phyloP scores from a whole-genome alignment of 1,140 invertebrate species.

The Epicauta chinensis region DNA sequence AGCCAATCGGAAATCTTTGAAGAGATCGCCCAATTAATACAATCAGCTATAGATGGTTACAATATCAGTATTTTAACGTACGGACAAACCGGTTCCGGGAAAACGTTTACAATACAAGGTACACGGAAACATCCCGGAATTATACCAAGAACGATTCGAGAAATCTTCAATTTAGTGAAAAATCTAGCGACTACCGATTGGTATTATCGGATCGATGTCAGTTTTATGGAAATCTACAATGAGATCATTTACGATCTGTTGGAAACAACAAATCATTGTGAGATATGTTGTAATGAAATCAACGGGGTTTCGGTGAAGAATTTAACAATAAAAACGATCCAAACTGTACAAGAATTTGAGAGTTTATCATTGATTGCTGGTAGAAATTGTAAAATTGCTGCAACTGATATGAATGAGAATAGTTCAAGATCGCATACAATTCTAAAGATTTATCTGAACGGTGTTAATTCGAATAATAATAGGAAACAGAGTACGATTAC shows the following conservation, averaged over 20 bases:
- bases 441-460: no score
- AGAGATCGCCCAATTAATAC: conserved; percentile 60
- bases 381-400: no score
- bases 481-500: no score
- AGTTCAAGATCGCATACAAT: no score
- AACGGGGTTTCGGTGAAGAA: conserved; percentile 55
- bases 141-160: conserved; percentile 72
- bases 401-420: no score
- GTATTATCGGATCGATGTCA: conserved; percentile 72
- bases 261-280: conserved; percentile 22
- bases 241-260: conserved; percentile 48
- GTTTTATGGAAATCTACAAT: conserved; percentile 81
- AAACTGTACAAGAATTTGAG: no score
- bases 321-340: conserved; percentile 46
- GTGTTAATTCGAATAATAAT: no score
- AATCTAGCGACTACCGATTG: conserved; percentile 68
- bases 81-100: conserved; percentile 89
- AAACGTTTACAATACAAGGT: conserved; percentile 79
- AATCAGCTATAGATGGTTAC: conserved; percentile 86
- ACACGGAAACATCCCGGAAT: conserved; percentile 49
- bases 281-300: conserved; percentile 36
- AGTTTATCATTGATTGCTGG: no score
- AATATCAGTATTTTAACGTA: conserved; percentile 95
- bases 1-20: conserved; percentile 57
- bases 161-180: conserved; percentile 69